A percentile compares a stretch with the other conserved stretches of the same genome.
Evolutionary conservation across 37 sponge, comb jelly and placozoan species (phyloP).

Genomic region (Ephydatia muelleri): DNA sequence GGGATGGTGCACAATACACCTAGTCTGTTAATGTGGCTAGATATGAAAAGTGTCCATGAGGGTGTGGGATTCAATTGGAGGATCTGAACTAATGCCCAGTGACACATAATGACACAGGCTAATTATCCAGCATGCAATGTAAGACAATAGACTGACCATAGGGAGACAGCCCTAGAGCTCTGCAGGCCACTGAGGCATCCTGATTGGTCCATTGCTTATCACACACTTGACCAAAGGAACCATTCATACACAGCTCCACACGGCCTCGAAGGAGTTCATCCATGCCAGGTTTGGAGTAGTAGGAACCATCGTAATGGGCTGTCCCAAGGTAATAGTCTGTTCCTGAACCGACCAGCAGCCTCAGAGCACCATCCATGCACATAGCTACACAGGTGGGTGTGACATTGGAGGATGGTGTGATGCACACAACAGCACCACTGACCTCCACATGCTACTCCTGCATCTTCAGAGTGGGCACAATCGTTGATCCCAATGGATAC

Average conservation of each 20-base stretch:
- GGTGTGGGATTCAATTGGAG: background rate
- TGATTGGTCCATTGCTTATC: background rate
- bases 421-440: background rate
- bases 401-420: background rate
- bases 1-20: too few species aligned
- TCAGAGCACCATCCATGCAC: slow-evolving; percentile 21
- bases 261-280: slow-evolving; percentile 4
- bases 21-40: too few species aligned
- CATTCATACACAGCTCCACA: slow-evolving; percentile 25
- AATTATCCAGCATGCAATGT: too few species aligned
- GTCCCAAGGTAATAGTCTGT: background rate
- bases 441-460: slow-evolving; percentile 55
- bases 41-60: slow-evolving; percentile 18
- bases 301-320: background rate
- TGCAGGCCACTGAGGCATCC: background rate
- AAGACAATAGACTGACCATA: background rate
- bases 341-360: background rate
- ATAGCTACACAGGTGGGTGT: background rate
- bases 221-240: background rate
- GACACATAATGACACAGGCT: too few species aligned
- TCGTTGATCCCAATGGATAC: slow-evolving; percentile 12
- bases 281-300: slow-evolving; percentile 6
- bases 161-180: background rate
- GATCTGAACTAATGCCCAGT: background rate
- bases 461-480: slow-evolving; percentile 62